These are phyloP conservation scores for Phania funesta DNA, from an alignment of 2,888 invertebrate genomes.

Conservation along the genomic window DNA sequence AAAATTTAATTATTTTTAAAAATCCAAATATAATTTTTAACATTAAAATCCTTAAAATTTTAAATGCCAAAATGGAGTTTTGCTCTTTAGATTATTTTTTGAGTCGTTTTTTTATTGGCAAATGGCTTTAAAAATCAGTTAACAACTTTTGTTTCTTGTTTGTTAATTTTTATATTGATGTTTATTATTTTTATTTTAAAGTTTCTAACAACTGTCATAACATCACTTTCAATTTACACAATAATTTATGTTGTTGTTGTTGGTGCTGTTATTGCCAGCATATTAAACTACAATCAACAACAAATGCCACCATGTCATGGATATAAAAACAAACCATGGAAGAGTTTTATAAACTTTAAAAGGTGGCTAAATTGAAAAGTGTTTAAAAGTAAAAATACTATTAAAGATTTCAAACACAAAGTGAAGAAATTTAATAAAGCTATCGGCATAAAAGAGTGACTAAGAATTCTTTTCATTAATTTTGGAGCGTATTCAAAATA, in stretches of 20 bases:
- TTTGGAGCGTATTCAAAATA: too few relatives aligned
- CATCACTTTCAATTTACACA: constrained; percentile 15
- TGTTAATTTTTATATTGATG: constrained; percentile 6
- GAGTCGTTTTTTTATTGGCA: neutral
- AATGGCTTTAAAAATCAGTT: constrained; percentile 35
- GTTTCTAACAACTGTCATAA: constrained; percentile 59
- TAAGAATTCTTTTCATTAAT: too few relatives aligned
- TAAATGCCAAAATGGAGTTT: too few relatives aligned
- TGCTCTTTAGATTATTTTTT: too few relatives aligned
- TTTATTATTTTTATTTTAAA: constrained; percentile 56
- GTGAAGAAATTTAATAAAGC: too few relatives aligned
- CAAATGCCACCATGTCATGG: constrained; percentile 43
- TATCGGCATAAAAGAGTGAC: too few relatives aligned
- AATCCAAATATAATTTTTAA: too few relatives aligned
- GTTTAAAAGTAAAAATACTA: neutral
- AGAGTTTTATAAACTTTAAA: neutral
- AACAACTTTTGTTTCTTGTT: neutral
- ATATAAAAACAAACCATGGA: constrained; percentile 15
- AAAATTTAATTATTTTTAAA: too few relatives aligned
- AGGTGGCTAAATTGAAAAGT: constrained; percentile 1
- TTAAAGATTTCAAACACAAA: too few relatives aligned
- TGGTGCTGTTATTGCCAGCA: neutral
- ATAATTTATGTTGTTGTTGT: constrained; percentile 9
- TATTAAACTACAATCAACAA: constrained; percentile 40
- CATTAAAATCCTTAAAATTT: neutral